A percentile compares a stretch with the other conserved stretches of the same genome.
Evolutionary conservation across 2,888 invertebrate genomes (phyloP).

Genomic region (Yponomeuta sedellus): DNA sequence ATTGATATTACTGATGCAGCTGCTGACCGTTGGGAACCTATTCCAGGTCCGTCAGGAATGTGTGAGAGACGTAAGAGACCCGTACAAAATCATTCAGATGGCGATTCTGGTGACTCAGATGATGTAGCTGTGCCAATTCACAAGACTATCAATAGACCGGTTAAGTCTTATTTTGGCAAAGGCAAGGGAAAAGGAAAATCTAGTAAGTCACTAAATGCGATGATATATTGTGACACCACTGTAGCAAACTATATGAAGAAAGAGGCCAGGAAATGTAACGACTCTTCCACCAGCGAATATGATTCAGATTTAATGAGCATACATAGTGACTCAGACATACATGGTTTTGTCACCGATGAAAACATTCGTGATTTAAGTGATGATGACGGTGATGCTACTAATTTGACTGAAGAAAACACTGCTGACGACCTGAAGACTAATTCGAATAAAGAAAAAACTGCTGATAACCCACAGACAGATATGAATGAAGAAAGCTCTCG

Average conservation of each 20-base stretch:
- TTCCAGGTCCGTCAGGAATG: constrained; percentile 5
- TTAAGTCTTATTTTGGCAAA: constrained; percentile 11
- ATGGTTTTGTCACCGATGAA: constrained; percentile 9
- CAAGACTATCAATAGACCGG: constrained; percentile 10
- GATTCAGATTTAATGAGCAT: constrained; percentile 12
- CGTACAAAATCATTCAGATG: constrained; percentile 5
- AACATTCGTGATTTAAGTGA: constrained; percentile 8
- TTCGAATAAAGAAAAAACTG: constrained; percentile 3
- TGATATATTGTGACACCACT: constrained; percentile 10
- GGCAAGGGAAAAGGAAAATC: constrained; percentile 10
- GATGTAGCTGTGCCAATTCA: constrained; percentile 11
- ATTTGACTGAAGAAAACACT: constrained; percentile 8
- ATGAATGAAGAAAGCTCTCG: background rate
- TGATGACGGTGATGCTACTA: constrained; percentile 8
- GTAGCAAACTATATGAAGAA: constrained; percentile 10
- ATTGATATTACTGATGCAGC: background rate
- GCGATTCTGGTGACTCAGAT: constrained; percentile 7
- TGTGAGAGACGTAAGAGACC: constrained; percentile 7
- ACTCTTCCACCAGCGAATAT: constrained; percentile 12
- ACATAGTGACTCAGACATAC: constrained; percentile 10
- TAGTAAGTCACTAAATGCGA: constrained; percentile 3
- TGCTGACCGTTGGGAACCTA: background rate
- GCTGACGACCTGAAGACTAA: background rate
- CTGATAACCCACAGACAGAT: constrained; percentile 3
- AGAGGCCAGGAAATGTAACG: constrained; percentile 11